Percentiles rank a stretch among this genome's conserved stretches.
Conservation (phyloP, 2,888 invertebrate genomes). For the Macaria notata region DNA sequence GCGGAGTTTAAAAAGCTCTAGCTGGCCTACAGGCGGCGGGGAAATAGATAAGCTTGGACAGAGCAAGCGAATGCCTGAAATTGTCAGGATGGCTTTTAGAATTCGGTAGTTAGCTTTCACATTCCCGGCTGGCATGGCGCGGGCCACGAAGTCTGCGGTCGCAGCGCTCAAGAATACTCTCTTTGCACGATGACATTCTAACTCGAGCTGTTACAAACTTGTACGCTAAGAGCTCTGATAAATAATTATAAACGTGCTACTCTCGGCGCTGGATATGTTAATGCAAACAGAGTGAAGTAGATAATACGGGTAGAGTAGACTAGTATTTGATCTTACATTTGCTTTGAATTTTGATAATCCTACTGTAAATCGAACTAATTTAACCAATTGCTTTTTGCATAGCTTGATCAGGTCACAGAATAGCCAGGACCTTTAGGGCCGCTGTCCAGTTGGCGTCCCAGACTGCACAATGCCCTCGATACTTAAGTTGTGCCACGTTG, state of each 20-base stretch:
- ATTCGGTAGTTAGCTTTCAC: conserved; percentile 44
- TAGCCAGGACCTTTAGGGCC: background rate
- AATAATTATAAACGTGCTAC: too few species aligned
- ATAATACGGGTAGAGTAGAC: too few species aligned
- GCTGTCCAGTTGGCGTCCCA: conserved; percentile 22
- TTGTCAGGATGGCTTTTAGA: conserved; percentile 40
- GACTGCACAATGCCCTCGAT: conserved; percentile 36
- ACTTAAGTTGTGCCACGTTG: conserved; percentile 13
- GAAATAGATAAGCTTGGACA: conserved; percentile 32
- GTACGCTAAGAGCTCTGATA: too few species aligned
- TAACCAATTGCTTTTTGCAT: too few species aligned
- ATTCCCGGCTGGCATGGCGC: conserved; percentile 35
- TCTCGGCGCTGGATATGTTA: too few species aligned
- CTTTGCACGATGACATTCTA: background rate
- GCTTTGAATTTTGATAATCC: too few species aligned
- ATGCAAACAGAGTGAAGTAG: too few species aligned
- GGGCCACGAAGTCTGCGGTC: conserved; percentile 29
- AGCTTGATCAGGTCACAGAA: too few species aligned
- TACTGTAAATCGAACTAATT: too few species aligned
- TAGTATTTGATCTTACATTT: too few species aligned
- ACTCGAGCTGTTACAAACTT: too few species aligned
- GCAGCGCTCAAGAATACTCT: background rate
- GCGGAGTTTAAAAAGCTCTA: conserved; percentile 8
- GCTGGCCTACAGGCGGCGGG: conserved; percentile 23
- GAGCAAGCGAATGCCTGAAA: conserved; percentile 37